Evolutionary conservation across 2,113 vertebrate genomes (phyloP), one percentile per base, ranked within the genome.

Genomic region (Vulpes ferrilata): DNA sequence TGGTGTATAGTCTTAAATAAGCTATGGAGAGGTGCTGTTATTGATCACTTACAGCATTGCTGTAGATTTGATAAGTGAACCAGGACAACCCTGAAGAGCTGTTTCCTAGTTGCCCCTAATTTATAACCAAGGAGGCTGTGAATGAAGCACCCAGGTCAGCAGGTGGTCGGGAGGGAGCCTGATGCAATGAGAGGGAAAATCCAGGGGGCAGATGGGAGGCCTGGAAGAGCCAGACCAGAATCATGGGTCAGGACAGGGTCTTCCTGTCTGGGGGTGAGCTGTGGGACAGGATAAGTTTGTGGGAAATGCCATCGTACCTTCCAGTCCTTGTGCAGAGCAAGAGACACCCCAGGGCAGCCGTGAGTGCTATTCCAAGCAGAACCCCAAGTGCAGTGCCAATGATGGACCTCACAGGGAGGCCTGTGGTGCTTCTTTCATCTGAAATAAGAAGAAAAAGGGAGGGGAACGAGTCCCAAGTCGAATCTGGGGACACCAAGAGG

Each of bases 111-210:
- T 23, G 2, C 27, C 20, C 69, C 38, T 59, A 48, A 59, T n/a
- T 35, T 25, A 23, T 8, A 43, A 48, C 7, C 2, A 30, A 76
- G 67, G 57, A 48, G 0, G 2, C 38, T 65, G 48, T n/a, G 27
- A 48, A 23, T 15, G 22, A 78, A 19, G 20, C 0, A 3, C 5
- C n/a, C 3, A 0, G 12, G 53, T 51, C 71, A 81, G 73, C 64
- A 59, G 35, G 57, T 30, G 35, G 35, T 53, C 5, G 53, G 53
- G 65, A n/a, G 87, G 81, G 65, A 35, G 27, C 19, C 9, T 1
- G 3, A 22, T 12, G 27, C 22, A 6, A 10, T 0, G 3, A 82
- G 17, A 35, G 2, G 83, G 16, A 35, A 1, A 13, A 5, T 17
- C 27, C 1, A 0, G 4, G 17, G 62, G 23, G 53, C 10, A 23